These are phyloP conservation scores for Tipula unca DNA, from an alignment of 2,888 invertebrate species.

Conservation along the genomic window DNA sequence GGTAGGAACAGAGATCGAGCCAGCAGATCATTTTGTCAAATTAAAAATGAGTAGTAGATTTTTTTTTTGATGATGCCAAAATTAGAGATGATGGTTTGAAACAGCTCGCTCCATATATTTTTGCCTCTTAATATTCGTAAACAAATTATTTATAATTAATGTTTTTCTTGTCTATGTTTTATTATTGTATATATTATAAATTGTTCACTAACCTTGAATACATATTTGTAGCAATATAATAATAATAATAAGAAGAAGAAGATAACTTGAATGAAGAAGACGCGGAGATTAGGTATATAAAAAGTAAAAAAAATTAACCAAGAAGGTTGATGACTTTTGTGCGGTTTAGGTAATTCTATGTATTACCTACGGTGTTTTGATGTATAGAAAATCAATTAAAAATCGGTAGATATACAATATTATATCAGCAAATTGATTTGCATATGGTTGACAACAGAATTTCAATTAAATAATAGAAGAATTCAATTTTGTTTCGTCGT, in stretches of 20 bases:
- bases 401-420: neutral
- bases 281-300: neutral
- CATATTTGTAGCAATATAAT: neutral
- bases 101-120: neutral
- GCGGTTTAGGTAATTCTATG: neutral
- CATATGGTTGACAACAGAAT: neutral
- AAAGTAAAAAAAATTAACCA: neutral
- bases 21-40: conserved; percentile 14
- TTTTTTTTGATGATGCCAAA: neutral
- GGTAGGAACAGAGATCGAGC: neutral
- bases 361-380: neutral
- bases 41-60: neutral
- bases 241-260: neutral
- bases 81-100: neutral
- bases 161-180: neutral
- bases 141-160: conserved; percentile 9
- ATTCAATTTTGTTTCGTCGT: no score
- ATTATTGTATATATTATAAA: neutral
- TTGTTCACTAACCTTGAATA: conserved; percentile 8
- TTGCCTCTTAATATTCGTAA: neutral
- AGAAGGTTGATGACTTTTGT: neutral
- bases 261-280: neutral
- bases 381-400: conserved; percentile 8
- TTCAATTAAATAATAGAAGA: neutral
- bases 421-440: neutral